A percentile compares a stretch with the other conserved stretches of the same genome.
phyloP scores from a whole-genome alignment of 1,140 invertebrate genomes.

The Chironomus tepperi region DNA sequence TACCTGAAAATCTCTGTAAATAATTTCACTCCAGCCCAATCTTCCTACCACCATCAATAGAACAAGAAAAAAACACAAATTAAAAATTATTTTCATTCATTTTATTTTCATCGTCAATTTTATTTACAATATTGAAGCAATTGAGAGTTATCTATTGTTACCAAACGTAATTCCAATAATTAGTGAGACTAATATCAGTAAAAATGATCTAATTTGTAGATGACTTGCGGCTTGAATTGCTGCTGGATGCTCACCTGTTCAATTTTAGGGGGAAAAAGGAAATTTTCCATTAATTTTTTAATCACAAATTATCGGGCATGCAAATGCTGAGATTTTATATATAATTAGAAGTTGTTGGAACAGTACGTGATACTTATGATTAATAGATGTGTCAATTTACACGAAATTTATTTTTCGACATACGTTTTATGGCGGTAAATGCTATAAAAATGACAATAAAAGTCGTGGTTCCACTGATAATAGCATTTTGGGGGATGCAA shows the following conservation, averaged over 20 bases:
- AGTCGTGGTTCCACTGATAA: too few species aligned
- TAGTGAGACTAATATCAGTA: background rate
- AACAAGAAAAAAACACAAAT: too few species aligned
- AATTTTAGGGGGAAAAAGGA: background rate
- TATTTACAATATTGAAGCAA: constrained; percentile 2
- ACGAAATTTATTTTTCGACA: background rate
- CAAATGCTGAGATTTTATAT: background rate
- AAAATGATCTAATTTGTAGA: constrained; percentile 21
- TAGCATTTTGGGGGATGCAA: too few species aligned
- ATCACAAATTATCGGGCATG: too few species aligned
- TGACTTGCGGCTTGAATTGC: constrained; percentile 28
- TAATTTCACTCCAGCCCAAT: too few species aligned
- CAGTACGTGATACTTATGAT: background rate
- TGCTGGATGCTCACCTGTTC: constrained; percentile 31
- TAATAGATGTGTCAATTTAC: background rate
- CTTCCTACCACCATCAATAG: too few species aligned
- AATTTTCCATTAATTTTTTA: too few species aligned
- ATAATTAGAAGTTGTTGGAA: background rate
- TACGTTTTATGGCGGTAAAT: too few species aligned
- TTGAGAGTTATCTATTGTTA: constrained; percentile 8
- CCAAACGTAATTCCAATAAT: background rate
- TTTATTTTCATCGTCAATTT: background rate
- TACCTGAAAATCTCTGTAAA: too few species aligned
- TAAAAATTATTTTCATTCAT: background rate
- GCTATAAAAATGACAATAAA: too few species aligned